A percentile compares a stretch with the other conserved stretches of the same genome.
These are phyloP conservation scores for Dioctria rufipes DNA, from an alignment of 2,888 invertebrate species.

Conservation along the genomic window DNA sequence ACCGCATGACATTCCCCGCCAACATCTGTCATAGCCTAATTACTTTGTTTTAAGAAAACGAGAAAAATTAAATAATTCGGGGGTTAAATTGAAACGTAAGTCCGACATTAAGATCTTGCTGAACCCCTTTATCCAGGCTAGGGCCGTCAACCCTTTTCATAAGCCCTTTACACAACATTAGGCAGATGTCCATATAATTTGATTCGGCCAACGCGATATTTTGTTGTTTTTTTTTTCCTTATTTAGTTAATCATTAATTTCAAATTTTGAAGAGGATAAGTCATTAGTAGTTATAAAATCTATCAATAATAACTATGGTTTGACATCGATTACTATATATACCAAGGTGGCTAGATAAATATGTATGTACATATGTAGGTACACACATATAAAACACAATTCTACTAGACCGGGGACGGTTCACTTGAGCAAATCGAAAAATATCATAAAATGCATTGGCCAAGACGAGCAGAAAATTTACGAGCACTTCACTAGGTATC, in stretches of 20 bases:
- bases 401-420: neutral
- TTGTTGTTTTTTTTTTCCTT: neutral
- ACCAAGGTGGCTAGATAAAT: neutral
- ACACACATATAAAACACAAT: too few relatives aligned
- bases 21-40: constrained; percentile 47
- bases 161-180: constrained; percentile 43
- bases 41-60: constrained; percentile 47
- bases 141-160: constrained; percentile 37
- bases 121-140: neutral
- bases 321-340: constrained; percentile 14
- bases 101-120: constrained; percentile 6
- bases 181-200: constrained; percentile 48
- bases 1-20: constrained; percentile 46
- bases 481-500: constrained; percentile 4
- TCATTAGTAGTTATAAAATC: neutral
- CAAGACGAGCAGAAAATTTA: constrained; percentile 25
- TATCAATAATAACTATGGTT: constrained; percentile 22
- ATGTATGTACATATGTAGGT: neutral
- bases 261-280: constrained; percentile 16
- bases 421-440: constrained; percentile 46
- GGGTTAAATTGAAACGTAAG: constrained; percentile 28
- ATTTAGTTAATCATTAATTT: constrained; percentile 38
- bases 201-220: constrained; percentile 13
- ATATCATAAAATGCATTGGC: constrained; percentile 6
- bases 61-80: constrained; percentile 26